These are phyloP conservation scores for Corydoras maculifer DNA, from an alignment of 2,113 vertebrate genomes.

Conservation along the genomic window DNA sequence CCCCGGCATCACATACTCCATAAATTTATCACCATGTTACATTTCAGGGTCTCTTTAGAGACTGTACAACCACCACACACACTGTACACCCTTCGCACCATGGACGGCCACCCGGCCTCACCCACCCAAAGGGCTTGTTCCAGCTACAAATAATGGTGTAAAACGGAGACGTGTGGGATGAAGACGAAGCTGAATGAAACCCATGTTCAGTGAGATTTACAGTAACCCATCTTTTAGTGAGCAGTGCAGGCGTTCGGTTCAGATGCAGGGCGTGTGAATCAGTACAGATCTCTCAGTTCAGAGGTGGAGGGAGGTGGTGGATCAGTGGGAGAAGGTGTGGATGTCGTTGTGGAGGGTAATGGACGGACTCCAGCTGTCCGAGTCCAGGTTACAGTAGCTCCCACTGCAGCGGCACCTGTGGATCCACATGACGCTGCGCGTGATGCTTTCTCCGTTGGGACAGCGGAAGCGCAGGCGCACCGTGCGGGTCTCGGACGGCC, in stretches of 20 bases:
- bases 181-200: too few species aligned
- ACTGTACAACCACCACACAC: too few species aligned
- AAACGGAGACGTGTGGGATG: too few species aligned
- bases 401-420: slow-evolving; percentile 58
- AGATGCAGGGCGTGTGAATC: background rate
- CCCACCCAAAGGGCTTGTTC: too few species aligned
- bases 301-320: background rate
- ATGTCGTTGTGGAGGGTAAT: slow-evolving; percentile 67
- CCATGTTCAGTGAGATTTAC: too few species aligned
- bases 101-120: too few species aligned
- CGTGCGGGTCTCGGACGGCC: slow-evolving; percentile 55
- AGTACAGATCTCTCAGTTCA: background rate
- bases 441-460: slow-evolving; percentile 54
- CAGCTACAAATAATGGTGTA: too few species aligned
- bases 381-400: slow-evolving; percentile 32
- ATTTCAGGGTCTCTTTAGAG: background rate
- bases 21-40: background rate
- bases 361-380: slow-evolving; percentile 33
- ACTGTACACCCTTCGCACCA: too few species aligned
- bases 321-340: slow-evolving; percentile 58
- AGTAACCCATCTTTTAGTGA: background rate
- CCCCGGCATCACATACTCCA: too few species aligned
- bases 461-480: slow-evolving; percentile 61
- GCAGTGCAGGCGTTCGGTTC: background rate
- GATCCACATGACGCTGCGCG: slow-evolving; percentile 63